Conservation (phyloP, 1,140 invertebrate genomes). For the Philotrypesis tridentata region DNA sequence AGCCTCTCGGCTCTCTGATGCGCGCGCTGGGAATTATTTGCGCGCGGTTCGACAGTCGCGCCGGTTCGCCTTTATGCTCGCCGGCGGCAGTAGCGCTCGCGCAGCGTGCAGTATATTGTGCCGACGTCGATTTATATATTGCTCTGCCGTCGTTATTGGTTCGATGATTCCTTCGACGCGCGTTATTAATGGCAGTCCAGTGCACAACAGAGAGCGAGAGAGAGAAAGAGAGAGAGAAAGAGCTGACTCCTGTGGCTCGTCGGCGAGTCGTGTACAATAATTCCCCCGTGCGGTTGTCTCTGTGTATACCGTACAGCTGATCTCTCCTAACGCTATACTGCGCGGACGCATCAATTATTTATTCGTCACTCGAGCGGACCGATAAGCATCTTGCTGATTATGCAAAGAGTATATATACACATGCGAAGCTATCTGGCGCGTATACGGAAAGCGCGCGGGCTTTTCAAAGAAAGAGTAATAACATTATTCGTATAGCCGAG, state of each 20-base stretch:
- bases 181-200: neutral
- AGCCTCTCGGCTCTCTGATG: neutral
- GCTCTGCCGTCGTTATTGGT: conserved; percentile 25
- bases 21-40: conserved; percentile 17
- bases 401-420: neutral
- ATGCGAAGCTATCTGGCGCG: neutral
- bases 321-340: no score
- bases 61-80: conserved; percentile 49
- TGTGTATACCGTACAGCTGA: no score
- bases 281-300: no score
- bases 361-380: neutral
- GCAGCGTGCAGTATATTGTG: neutral
- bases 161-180: conserved; percentile 11
- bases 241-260: no score
- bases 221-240: no score
- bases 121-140: conserved; percentile 55
- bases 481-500: neutral
- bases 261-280: no score
- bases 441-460: neutral
- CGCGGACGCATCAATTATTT: neutral
- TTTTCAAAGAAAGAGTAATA: conserved; percentile 2
- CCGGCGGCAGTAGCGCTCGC: conserved; percentile 39
- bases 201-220: no score
- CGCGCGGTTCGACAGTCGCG: conserved; percentile 37
- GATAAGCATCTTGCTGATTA: neutral